Evolutionary conservation across 2,113 vertebrate species (phyloP).

Genomic region (Amia ocellicauda): DNA sequence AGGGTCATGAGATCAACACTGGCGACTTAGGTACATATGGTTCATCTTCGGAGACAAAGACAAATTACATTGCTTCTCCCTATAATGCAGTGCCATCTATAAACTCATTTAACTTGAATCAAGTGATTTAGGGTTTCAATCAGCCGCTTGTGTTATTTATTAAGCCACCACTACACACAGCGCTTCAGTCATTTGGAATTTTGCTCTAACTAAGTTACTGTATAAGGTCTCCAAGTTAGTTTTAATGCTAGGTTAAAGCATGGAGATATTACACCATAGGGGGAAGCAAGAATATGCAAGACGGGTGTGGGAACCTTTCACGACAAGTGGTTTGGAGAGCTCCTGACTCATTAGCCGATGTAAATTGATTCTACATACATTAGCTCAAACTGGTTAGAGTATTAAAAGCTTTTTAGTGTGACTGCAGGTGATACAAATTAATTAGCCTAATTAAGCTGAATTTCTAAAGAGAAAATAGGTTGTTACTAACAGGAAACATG

Average conservation of each 20-base stretch:
- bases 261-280: too few species aligned
- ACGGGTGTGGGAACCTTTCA: neutral
- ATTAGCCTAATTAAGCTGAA: constrained; percentile 9
- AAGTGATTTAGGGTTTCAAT: neutral
- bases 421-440: constrained; percentile 12
- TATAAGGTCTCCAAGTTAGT: too few species aligned
- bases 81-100: neutral
- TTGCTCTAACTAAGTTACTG: too few species aligned
- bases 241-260: too few species aligned
- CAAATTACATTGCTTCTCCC: neutral
- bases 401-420: constrained; percentile 3
- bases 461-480: neutral
- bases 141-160: too few species aligned
- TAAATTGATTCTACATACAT: constrained; percentile 16
- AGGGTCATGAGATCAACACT: neutral
- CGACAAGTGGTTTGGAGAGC: constrained; percentile 2
- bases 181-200: neutral
- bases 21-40: neutral
- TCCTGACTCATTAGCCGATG: constrained; percentile 13
- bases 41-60: neutral
- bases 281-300: constrained; percentile 1
- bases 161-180: neutral
- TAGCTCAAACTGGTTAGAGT: constrained; percentile 9
- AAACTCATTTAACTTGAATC: neutral
- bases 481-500: neutral